Conservation (phyloP, 2,888 invertebrate genomes). For the Crocallis elinguaria region DNA sequence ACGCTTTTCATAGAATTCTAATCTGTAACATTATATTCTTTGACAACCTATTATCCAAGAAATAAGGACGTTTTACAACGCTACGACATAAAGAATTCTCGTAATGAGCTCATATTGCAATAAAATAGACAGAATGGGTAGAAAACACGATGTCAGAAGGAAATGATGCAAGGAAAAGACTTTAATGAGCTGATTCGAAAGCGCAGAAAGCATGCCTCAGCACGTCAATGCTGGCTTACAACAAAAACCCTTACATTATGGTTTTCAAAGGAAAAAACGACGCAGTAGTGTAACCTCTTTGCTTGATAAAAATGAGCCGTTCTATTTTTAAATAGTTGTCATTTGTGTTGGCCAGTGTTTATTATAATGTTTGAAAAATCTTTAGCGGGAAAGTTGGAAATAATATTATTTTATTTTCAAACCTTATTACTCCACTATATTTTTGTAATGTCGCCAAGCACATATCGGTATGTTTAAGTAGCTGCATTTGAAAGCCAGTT, state of each 20-base stretch:
- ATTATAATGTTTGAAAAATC: not conserved
- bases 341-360: constrained; percentile 21
- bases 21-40: constrained; percentile 4
- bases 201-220: constrained; percentile 53
- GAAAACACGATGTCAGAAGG: constrained; percentile 63
- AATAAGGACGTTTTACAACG: constrained; percentile 26
- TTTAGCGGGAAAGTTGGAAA: no score
- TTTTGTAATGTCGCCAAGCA: no score
- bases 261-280: constrained; percentile 63
- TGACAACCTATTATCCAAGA: constrained; percentile 16
- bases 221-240: constrained; percentile 46
- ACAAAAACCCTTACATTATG: constrained; percentile 58
- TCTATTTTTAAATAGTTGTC: constrained; percentile 34
- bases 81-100: constrained; percentile 35
- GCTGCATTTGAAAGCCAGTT: no score
- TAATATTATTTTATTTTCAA: no score
- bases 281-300: constrained; percentile 35
- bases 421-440: no score
- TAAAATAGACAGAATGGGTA: constrained; percentile 47
- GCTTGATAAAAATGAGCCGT: constrained; percentile 32
- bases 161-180: constrained; percentile 67
- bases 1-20: not conserved
- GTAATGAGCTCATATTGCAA: constrained; percentile 48
- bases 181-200: constrained; percentile 71
- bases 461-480: no score